phyloP scores from a whole-genome alignment of 2,113 vertebrate genomes.

The Phocoena sinus region DNA sequence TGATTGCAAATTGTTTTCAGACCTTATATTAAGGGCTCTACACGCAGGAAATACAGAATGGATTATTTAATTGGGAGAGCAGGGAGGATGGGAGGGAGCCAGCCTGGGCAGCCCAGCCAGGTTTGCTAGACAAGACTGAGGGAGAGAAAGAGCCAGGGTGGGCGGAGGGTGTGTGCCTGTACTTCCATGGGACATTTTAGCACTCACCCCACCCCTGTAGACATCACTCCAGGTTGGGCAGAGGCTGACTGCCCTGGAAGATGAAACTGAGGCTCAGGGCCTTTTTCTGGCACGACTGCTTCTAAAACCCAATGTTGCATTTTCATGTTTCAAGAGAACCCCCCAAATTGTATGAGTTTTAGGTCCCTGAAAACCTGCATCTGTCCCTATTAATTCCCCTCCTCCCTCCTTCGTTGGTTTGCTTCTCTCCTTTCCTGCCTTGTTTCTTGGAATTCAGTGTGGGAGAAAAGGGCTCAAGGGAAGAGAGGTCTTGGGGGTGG shows the following conservation, averaged over 20 bases:
- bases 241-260: not conserved
- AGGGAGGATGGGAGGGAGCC: not conserved
- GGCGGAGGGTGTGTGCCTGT: too few relatives aligned
- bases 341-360: not conserved
- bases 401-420: not conserved
- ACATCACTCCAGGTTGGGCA: not conserved
- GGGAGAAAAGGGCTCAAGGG: not conserved
- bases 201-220: rapidly evolving
- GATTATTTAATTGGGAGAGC: conserved; percentile 56
- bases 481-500: not conserved
- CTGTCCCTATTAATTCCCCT: too few relatives aligned
- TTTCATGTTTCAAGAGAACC: not conserved
- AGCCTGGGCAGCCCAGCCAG: not conserved
- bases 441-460: not conserved
- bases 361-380: not conserved
- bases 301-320: not conserved
- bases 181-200: not conserved
- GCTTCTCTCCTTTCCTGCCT: not conserved
- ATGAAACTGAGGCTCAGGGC: not conserved
- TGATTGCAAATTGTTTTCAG: conserved; percentile 76
- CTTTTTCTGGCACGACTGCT: not conserved
- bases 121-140: not conserved
- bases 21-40: conserved; percentile 69
- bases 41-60: conserved; percentile 50
- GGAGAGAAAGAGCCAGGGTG: rapidly evolving